Conservation (phyloP, 2,888 invertebrate species). For the Barypeithes pellucidus region DNA sequence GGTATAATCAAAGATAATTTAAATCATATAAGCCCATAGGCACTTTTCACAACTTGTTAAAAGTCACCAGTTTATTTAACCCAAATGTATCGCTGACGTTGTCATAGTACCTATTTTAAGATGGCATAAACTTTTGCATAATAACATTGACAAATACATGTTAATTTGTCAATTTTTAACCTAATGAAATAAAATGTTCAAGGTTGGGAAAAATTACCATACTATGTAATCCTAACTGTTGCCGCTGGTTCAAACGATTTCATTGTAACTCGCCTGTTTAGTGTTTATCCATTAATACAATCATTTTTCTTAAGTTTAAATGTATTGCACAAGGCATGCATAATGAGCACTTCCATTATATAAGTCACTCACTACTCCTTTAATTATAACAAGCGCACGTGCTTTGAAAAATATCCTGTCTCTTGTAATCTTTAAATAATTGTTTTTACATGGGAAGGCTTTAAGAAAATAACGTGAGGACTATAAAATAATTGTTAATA, state of each 20-base stretch:
- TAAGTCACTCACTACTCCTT: background rate
- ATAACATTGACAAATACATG: constrained; percentile 18
- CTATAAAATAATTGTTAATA: no score
- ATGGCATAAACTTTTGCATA: background rate
- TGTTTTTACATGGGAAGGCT: no score
- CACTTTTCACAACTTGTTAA: background rate
- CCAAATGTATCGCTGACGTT: background rate
- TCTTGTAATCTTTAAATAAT: constrained; percentile 6
- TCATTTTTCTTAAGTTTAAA: background rate
- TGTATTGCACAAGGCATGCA: background rate
- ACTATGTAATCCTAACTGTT: constrained; percentile 16
- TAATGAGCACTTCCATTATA: constrained; percentile 1
- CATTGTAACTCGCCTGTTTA: constrained; percentile 14
- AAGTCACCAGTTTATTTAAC: background rate
- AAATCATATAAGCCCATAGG: no score
- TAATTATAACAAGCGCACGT: background rate
- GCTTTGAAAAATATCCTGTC: constrained; percentile 9
- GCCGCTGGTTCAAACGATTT: constrained; percentile 2
- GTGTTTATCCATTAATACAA: constrained; percentile 4
- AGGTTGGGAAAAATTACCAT: constrained; percentile 25
- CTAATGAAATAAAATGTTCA: background rate
- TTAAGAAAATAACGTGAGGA: background rate
- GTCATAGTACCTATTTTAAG: background rate
- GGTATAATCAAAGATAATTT: no score
- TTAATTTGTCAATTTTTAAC: background rate